Conservation (phyloP, 2,888 invertebrate genomes). For the Fragum whitleyi region DNA sequence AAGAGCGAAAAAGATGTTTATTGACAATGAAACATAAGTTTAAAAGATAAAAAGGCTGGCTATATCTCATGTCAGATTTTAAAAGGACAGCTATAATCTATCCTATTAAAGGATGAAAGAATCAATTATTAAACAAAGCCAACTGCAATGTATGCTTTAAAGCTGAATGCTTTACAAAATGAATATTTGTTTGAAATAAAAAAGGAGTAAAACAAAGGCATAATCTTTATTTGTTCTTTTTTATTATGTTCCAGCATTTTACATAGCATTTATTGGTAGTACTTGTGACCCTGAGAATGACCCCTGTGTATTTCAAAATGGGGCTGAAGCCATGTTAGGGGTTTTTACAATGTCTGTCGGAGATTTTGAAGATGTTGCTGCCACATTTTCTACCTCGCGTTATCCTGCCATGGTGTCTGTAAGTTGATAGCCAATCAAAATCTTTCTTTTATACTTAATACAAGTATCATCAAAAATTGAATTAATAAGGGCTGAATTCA, state of each 20-base stretch:
- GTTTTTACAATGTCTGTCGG: slow-evolving; percentile 99
- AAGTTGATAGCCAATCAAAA: slow-evolving; percentile 70
- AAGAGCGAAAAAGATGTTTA: too few species aligned
- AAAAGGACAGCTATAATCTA: too few species aligned
- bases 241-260: slow-evolving; percentile 68
- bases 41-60: too few species aligned
- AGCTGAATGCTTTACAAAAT: too few species aligned
- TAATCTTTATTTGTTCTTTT: background rate
- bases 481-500: too few species aligned
- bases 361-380: slow-evolving; percentile 97
- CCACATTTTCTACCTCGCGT: slow-evolving; percentile 94
- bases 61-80: too few species aligned
- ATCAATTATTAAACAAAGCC: too few species aligned
- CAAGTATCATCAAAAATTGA: background rate
- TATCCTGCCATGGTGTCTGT: slow-evolving; percentile 93
- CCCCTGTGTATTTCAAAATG: slow-evolving; percentile 87
- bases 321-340: slow-evolving; percentile 97
- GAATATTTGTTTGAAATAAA: too few species aligned
- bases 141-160: too few species aligned
- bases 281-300: slow-evolving; percentile 62
- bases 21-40: too few species aligned
- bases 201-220: background rate
- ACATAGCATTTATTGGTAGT: slow-evolving; percentile 69
- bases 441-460: background rate
- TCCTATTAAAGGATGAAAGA: too few species aligned